These are phyloP conservation scores for Caloenas nicobarica DNA, from an alignment of 2,113 vertebrate genomes.

Conservation along the genomic window DNA sequence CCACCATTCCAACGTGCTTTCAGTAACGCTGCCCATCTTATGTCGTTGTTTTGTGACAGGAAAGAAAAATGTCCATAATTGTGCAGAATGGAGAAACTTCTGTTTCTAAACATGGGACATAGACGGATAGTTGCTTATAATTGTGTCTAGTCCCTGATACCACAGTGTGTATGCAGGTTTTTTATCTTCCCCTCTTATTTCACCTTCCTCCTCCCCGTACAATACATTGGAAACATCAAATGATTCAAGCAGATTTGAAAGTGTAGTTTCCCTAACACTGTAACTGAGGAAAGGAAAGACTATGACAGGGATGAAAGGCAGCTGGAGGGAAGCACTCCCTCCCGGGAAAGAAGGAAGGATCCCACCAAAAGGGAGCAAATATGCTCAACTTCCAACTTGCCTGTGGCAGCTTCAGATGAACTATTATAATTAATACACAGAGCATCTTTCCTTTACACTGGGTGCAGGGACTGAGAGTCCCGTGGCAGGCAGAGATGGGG, in stretches of 20 bases:
- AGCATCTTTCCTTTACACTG: background rate
- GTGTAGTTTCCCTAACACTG: background rate
- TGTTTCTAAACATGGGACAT: background rate
- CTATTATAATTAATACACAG: background rate
- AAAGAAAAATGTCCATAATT: background rate
- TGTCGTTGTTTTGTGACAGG: background rate
- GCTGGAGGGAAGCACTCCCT: rapidly evolving
- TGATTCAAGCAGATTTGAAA: background rate
- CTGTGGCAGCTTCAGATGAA: background rate
- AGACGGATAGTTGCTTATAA: background rate
- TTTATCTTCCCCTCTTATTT: background rate
- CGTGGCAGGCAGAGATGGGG: background rate
- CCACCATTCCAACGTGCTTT: background rate
- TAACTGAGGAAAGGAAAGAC: background rate
- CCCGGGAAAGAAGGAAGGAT: background rate
- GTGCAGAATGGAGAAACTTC: background rate
- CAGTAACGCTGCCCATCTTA: background rate
- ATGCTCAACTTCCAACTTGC: background rate
- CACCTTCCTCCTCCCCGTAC: background rate
- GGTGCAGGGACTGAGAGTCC: background rate
- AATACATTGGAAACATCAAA: background rate
- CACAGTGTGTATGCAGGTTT: rapidly evolving
- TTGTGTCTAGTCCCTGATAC: background rate
- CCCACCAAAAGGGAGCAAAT: background rate
- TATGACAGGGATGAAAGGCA: background rate